Conservation (phyloP, 2,113 vertebrate species). For the Melanerpes aurifrons region DNA sequence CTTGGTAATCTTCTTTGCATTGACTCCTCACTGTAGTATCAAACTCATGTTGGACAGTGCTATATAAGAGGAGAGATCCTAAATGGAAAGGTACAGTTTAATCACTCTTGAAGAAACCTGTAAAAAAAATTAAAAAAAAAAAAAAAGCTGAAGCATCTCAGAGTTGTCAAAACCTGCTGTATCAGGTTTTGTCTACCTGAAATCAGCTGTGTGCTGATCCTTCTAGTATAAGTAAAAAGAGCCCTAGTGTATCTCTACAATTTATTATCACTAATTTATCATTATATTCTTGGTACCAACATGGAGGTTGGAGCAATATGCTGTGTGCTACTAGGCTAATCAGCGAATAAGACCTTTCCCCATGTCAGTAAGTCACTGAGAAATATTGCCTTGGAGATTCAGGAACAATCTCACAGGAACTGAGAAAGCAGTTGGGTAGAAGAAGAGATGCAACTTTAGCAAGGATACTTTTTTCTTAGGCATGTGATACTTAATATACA, state of each 20-base stretch:
- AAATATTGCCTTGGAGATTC: not conserved
- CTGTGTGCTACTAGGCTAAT: slow-evolving; percentile 7
- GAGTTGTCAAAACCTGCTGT: not conserved
- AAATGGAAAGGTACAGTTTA: not conserved
- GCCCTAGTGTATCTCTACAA: not conserved
- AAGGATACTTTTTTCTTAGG: not conserved
- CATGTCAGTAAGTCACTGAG: not conserved
- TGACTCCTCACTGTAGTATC: not conserved
- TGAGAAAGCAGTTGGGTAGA: not conserved
- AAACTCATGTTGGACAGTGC: not conserved
- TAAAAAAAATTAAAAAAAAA: not conserved
- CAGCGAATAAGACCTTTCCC: not conserved
- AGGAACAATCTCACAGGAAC: not conserved
- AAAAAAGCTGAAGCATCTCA: not conserved
- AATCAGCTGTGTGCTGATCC: not conserved
- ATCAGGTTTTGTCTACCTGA: not conserved
- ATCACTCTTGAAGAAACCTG: not conserved
- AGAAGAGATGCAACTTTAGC: not conserved
- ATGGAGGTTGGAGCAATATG: slow-evolving; percentile 41
- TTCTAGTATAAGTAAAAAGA: slow-evolving; percentile 37
- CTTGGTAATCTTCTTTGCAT: slow-evolving; percentile 25
- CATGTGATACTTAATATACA: not conserved
- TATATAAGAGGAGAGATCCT: not conserved
- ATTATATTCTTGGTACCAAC: not conserved
- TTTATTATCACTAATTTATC: not conserved